Evolutionary conservation across 2,797 vertebrate genomes (phyloP), one percentile per base, ranked within the genome.

Genomic region (Sparidentex hasta): DNA sequence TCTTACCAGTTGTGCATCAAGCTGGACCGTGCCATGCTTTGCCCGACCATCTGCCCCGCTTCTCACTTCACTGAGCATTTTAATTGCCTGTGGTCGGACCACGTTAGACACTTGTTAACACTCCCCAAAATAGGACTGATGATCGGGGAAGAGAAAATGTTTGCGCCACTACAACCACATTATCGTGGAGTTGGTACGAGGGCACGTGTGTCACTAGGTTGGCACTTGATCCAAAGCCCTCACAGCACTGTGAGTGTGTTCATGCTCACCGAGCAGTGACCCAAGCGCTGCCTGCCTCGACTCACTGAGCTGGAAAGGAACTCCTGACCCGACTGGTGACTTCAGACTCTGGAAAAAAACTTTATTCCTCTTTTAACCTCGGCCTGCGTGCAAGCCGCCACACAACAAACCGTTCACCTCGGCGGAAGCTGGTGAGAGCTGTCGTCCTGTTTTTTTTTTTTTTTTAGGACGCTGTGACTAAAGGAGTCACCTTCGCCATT

Each of bases 11-110:
- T 89, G 82, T 89, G 78, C 74, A 74, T 82, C 78, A 88, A 76
- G 86, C 85, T 83, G 88, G 83, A 87, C 81, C 62, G 74, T 44
- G 90, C 78, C 84, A 70, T 65, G 1, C 57, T 73, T 52, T 68
- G 74, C 80, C 72, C 12, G 65, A 90, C 87, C 93, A 94, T 93
- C 92, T 93, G 93, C 88, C 84, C 85, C 18, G 64, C 77, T 76
- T 90, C 83, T 85, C 90, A 83, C 90, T 89, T 90, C 81, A 56
- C 83, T 88, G 90, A 86, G 76, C 88, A 63, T 82, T 87, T 85
- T 90, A 91, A 92, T 92, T 91, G 87, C 88, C 85, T 88, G 77
- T 79, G 43, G 88, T 82, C 18, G 56, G 83, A 64, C 78, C 71
- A 16, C 56, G 78, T 70, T 74, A 81, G 77, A 85, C 69, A 87